Conservation (phyloP, 2,113 vertebrate species). For the Trochalopteron elliotii region DNA sequence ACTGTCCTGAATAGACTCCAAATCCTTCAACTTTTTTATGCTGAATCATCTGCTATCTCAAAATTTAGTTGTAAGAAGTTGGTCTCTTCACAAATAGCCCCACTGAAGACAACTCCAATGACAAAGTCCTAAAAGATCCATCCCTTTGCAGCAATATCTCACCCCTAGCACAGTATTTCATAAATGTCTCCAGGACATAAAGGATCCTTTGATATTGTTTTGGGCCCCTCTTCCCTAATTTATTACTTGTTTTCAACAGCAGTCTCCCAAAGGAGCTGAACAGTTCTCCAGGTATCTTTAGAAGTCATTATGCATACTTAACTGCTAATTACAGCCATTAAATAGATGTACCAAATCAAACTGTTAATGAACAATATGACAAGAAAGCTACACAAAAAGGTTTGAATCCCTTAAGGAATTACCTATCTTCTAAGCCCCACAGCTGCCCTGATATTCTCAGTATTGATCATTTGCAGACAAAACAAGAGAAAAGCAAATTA, state of each 20-base stretch:
- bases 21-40: not conserved
- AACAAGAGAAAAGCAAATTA: slow-evolving; percentile 53
- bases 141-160: not conserved
- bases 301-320: not conserved
- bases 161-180: not conserved
- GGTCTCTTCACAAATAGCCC: not conserved
- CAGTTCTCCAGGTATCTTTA: not conserved
- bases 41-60: not conserved
- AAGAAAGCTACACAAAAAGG: not conserved
- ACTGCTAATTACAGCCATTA: not conserved
- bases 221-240: not conserved
- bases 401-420: not conserved
- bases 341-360: not conserved
- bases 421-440: not conserved
- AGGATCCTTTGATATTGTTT: not conserved
- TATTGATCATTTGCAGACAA: slow-evolving; percentile 46
- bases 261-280: not conserved
- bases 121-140: not conserved
- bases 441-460: not conserved
- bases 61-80: not conserved
- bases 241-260: not conserved
- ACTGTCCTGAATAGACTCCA: rapidly evolving
- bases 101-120: not conserved
- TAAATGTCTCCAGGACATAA: not conserved
- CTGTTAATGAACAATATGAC: not conserved